Evolutionary conservation across 2,797 vertebrate genomes (phyloP).

Genomic region (Oryzias dopingdopingensis): DNA sequence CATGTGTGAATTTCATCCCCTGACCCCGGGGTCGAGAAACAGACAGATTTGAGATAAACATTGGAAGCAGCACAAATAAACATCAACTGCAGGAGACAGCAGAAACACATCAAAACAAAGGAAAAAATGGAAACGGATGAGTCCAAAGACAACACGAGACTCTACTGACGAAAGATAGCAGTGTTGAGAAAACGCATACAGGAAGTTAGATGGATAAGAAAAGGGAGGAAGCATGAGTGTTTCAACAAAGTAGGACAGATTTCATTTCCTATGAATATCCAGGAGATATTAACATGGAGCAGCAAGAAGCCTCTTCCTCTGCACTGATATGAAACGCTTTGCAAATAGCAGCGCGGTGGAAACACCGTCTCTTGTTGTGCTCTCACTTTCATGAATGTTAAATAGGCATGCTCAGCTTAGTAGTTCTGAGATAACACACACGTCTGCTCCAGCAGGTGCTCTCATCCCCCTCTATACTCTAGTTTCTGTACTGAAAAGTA

Average conservation of each 20-base stretch:
- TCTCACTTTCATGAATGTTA: conserved; percentile 16
- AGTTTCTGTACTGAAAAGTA: no score
- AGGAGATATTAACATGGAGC: conserved; percentile 33
- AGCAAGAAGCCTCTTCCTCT: conserved; percentile 7
- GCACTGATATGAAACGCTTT: conserved; percentile 28
- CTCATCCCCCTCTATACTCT: no score
- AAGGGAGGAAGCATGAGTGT: conserved; percentile 31
- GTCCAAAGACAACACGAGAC: conserved; percentile 62
- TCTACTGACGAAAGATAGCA: conserved; percentile 34
- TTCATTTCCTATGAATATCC: conserved; percentile 62
- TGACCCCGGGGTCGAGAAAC: conserved; percentile 18
- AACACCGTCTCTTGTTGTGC: conserved; percentile 23
- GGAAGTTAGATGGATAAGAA: conserved; percentile 39
- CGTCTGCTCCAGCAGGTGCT: no score
- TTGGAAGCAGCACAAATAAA: conserved; percentile 44
- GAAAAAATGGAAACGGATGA: conserved; percentile 42
- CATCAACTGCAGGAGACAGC: conserved; percentile 41
- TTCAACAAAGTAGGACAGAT: conserved; percentile 31
- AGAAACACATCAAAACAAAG: conserved; percentile 45
- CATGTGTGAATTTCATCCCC: conserved; percentile 54
- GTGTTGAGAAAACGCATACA: conserved; percentile 31
- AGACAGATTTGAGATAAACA: conserved; percentile 42
- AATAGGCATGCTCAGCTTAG: conserved; percentile 6
- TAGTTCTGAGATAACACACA: no score
- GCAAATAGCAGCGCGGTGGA: conserved; percentile 15